Percentiles rank a stretch among this genome's conserved stretches.
Evolutionary conservation across 2,888 invertebrate species (phyloP).

Genomic region (Ligdia adustata): DNA sequence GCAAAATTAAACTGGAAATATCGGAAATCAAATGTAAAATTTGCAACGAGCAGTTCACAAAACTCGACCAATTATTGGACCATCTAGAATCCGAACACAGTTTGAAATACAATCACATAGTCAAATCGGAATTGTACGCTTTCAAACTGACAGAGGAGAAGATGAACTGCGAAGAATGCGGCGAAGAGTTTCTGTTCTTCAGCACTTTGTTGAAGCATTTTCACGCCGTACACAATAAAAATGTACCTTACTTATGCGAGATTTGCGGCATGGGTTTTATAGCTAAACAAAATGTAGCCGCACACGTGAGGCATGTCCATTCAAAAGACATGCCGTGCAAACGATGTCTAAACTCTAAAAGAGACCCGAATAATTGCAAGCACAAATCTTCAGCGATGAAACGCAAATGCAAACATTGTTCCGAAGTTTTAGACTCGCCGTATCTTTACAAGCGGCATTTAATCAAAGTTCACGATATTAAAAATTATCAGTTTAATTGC

Average conservation of each 20-base stretch:
- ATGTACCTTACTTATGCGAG: constrained; percentile 54
- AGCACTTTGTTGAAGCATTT: constrained; percentile 52
- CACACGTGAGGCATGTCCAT: constrained; percentile 59
- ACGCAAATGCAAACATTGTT: constrained; percentile 63
- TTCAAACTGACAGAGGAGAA: constrained; percentile 54
- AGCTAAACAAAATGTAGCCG: constrained; percentile 52
- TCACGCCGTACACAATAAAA: constrained; percentile 53
- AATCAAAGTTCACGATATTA: constrained; percentile 62
- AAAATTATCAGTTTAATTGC: constrained; percentile 60
- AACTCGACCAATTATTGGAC: constrained; percentile 44
- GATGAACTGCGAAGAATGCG: constrained; percentile 56
- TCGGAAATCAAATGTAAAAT: constrained; percentile 50
- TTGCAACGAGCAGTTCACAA: constrained; percentile 40
- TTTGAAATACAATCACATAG: too few species aligned
- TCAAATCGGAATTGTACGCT: constrained; percentile 41
- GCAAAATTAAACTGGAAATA: constrained; percentile 52
- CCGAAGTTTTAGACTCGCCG: constrained; percentile 53
- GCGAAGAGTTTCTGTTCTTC: constrained; percentile 54
- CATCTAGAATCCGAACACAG: constrained; percentile 41
- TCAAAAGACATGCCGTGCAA: constrained; percentile 40
- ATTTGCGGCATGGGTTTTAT: constrained; percentile 66
- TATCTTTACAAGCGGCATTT: constrained; percentile 65
- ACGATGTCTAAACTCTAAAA: constrained; percentile 38
- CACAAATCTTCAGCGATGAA: constrained; percentile 1
- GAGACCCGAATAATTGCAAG: constrained; percentile 2